Conservation (phyloP, 2,113 vertebrate genomes). For the Saccopteryx leptura region DNA sequence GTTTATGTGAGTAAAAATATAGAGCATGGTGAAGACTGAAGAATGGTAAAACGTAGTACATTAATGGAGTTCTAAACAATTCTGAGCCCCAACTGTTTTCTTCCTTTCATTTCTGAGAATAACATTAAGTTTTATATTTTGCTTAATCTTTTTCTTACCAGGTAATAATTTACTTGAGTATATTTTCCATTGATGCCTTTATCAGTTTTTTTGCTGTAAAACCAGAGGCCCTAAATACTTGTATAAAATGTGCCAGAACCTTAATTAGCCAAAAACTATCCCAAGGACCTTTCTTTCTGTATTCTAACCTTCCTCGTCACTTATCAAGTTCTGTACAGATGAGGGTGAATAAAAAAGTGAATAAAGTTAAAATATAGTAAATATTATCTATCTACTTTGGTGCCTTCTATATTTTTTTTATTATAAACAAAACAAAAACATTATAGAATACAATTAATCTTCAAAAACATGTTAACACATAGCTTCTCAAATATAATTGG, state of each 20-base stretch:
- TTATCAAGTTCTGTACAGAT: not conserved
- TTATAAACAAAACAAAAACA: conserved; percentile 47
- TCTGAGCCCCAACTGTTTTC: not conserved
- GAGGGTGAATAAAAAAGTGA: not conserved
- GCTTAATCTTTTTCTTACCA: conserved; percentile 9
- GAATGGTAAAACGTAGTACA: not conserved
- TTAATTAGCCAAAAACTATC: not conserved
- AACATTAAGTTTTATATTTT: not conserved
- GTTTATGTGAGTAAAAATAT: not conserved
- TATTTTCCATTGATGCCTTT: not conserved
- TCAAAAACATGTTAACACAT: not conserved
- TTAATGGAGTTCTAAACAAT: not conserved
- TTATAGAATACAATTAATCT: not conserved
- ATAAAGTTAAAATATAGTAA: conserved; percentile 50
- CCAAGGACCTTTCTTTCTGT: not conserved
- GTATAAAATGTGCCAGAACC: not conserved
- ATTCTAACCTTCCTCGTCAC: not conserved
- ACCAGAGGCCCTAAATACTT: not conserved
- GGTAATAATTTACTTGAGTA: not conserved
- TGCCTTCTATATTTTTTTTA: not conserved
- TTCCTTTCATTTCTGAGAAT: not conserved
- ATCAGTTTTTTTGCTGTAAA: not conserved
- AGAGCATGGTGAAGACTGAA: not conserved
- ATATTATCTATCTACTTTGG: not conserved
- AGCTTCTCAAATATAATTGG: not conserved